These are phyloP conservation scores for Crocuta crocuta DNA, from an alignment of 2,113 vertebrate genomes.

Conservation along the genomic window DNA sequence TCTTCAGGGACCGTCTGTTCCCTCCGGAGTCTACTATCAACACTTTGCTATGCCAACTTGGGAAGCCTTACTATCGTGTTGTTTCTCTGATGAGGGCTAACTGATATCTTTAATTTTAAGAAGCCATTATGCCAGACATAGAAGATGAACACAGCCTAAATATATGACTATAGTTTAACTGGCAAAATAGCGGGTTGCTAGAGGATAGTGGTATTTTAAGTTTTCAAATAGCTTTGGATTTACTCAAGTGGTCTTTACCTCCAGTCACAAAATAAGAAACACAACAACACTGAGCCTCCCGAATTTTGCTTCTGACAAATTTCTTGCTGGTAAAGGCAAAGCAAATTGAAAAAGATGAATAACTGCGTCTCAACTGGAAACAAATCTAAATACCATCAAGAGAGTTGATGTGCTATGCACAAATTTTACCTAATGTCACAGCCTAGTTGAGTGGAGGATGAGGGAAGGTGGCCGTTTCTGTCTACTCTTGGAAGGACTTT, in stretches of 20 bases:
- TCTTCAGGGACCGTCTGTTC: not conserved
- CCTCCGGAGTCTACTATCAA: not conserved
- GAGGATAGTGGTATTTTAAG: not conserved
- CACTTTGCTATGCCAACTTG: not conserved
- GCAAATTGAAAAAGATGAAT: not conserved
- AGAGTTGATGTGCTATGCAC: not conserved
- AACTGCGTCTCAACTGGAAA: not conserved
- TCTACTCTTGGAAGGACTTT: not conserved
- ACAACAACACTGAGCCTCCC: not conserved
- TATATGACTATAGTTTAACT: too few species aligned
- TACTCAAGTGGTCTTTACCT: not conserved
- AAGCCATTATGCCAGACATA: not conserved
- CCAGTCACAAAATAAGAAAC: not conserved
- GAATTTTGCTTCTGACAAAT: not conserved
- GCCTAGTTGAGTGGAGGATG: not conserved
- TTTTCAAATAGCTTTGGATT: not conserved
- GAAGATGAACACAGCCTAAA: not conserved
- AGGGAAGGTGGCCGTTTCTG: not conserved
- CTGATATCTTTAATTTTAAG: conserved; percentile 5
- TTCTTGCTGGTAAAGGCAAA: not conserved
- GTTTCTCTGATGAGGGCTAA: not conserved
- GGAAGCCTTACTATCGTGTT: not conserved
- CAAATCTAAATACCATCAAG: not conserved
- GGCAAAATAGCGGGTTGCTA: not conserved
- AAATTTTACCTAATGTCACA: not conserved